Percentiles rank a stretch among this genome's conserved stretches.
phyloP scores from a whole-genome alignment of 2,113 vertebrate species.

The Caranx melampygus region DNA sequence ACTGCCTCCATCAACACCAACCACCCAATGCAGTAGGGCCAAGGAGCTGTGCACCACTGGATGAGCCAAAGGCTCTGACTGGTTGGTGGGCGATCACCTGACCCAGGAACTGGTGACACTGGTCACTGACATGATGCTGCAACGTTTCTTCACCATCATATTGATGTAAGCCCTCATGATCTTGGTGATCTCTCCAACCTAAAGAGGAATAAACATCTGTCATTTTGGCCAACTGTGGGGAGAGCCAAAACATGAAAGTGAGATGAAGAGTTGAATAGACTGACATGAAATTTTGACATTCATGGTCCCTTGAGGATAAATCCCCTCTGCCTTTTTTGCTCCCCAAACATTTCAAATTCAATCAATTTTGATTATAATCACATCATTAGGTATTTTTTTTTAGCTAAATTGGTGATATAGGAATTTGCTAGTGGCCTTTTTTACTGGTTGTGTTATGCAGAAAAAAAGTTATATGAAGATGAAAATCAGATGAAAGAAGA shows the following conservation, averaged over 20 bases:
- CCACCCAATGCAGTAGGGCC: constrained; percentile 8
- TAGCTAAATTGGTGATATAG: too few relatives aligned
- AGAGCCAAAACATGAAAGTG: neutral
- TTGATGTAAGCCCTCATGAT: constrained; percentile 97
- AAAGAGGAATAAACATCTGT: constrained; percentile 21
- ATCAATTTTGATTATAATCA: too few relatives aligned
- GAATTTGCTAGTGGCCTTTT: too few relatives aligned
- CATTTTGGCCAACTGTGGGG: neutral
- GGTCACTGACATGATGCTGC: constrained; percentile 90
- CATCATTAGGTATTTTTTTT: too few relatives aligned
- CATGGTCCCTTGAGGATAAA: neutral
- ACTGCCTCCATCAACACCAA: constrained; percentile 50
- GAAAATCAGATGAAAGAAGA: neutral
- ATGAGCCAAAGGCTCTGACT: constrained; percentile 41
- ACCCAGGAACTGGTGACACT: constrained; percentile 86
- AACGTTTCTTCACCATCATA: constrained; percentile 95
- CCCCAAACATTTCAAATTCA: too few relatives aligned
- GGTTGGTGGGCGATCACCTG: constrained; percentile 84
- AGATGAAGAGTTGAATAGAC: too few relatives aligned
- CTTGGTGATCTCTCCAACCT: constrained; percentile 94
- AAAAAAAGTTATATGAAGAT: neutral
- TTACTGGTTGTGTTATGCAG: too few relatives aligned
- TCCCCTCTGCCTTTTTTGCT: neutral
- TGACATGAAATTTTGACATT: too few relatives aligned
- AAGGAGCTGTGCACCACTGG: constrained; percentile 30